These are phyloP conservation scores for Helicoverpa armigera DNA, from an alignment of 1,140 invertebrate genomes.

Conservation along the genomic window DNA sequence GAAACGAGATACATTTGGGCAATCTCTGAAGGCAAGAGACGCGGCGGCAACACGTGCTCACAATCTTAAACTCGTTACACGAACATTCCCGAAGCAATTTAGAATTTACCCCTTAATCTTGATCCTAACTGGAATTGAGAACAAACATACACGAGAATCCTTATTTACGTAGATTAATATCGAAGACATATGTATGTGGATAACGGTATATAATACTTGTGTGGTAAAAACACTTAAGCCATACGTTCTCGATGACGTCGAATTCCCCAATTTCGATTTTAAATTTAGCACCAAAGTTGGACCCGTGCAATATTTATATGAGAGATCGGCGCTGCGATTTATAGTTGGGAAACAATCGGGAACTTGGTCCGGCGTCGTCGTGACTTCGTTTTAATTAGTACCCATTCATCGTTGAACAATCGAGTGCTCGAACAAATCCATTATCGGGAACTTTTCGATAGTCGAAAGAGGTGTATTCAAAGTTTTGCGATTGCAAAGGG, in stretches of 20 bases:
- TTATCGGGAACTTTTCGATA: slow-evolving; percentile 84
- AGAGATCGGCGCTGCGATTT: slow-evolving; percentile 76
- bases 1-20: slow-evolving; percentile 72
- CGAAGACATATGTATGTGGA: slow-evolving; percentile 13
- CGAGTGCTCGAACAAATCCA: slow-evolving; percentile 82
- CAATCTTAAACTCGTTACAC: slow-evolving; percentile 80
- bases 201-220: slow-evolving; percentile 46
- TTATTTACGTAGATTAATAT: slow-evolving; percentile 59
- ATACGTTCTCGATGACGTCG: slow-evolving; percentile 55
- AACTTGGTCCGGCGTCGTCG: slow-evolving; percentile 79
- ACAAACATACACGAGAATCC: slow-evolving; percentile 49
- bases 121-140: slow-evolving; percentile 53
- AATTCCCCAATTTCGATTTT: slow-evolving; percentile 75
- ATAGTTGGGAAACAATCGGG: slow-evolving; percentile 82
- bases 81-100: slow-evolving; percentile 70
- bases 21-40: slow-evolving; percentile 68
- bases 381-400: slow-evolving; percentile 85
- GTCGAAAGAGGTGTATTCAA: slow-evolving; percentile 81
- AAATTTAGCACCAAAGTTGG: slow-evolving; percentile 81
- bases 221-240: slow-evolving; percentile 58
- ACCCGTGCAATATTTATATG: slow-evolving; percentile 79
- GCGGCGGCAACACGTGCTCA: slow-evolving; percentile 70
- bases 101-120: slow-evolving; percentile 70
- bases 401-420: slow-evolving; percentile 85
- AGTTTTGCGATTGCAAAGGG: slow-evolving; percentile 74